These are phyloP conservation scores for Aldabrachelys gigantea DNA, from an alignment of 2,113 vertebrate species.

Conservation along the genomic window DNA sequence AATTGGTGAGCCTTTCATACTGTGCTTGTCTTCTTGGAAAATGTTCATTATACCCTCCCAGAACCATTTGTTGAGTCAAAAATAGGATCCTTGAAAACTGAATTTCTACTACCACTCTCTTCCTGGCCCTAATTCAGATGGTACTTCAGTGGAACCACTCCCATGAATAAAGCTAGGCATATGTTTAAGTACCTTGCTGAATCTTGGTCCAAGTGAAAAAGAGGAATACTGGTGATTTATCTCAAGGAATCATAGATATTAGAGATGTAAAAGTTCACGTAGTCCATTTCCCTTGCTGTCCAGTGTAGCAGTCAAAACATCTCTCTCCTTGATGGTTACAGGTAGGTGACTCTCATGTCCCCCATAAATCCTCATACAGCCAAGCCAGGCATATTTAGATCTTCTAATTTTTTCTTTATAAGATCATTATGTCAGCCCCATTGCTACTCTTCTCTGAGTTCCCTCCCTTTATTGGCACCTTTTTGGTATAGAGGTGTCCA, in stretches of 20 bases:
- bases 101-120: neutral
- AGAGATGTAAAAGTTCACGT: constrained; percentile 39
- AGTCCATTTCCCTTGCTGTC: constrained; percentile 29
- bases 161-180: neutral
- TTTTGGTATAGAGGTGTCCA: neutral
- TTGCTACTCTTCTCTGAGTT: neutral
- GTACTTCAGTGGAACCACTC: neutral
- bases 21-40: constrained; percentile 20
- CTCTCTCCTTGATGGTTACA: constrained; percentile 51
- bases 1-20: neutral
- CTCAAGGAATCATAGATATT: constrained; percentile 15
- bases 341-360: neutral
- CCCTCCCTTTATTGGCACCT: neutral
- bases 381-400: constrained; percentile 1
- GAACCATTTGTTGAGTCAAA: neutral
- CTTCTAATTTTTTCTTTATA: constrained; percentile 9
- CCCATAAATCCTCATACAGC: constrained; percentile 29
- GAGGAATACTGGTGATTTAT: constrained; percentile 33
- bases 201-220: neutral
- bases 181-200: neutral
- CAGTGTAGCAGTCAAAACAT: constrained; percentile 53
- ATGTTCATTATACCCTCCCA: neutral
- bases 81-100: neutral
- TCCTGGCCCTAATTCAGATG: neutral
- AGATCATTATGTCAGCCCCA: neutral